Conservation (phyloP, 2,113 vertebrate species). For the Archocentrus centrarchus region DNA sequence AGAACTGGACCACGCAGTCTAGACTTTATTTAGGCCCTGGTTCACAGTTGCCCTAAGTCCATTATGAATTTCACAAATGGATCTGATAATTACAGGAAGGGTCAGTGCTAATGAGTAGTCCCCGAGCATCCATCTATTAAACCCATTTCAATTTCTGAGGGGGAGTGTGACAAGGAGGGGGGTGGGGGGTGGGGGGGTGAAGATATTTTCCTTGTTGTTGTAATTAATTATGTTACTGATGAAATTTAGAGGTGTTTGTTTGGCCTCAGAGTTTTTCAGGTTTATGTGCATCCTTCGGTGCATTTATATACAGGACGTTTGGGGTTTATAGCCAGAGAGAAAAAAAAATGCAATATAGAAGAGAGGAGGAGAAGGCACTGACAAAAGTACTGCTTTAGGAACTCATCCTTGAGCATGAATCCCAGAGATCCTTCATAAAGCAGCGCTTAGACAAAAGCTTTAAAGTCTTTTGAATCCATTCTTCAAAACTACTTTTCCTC, state of each 20-base stretch:
- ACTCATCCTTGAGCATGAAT: conserved; percentile 12
- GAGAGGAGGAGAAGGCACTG: not conserved
- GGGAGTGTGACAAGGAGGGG: conserved; percentile 11
- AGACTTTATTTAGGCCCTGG: conserved; percentile 71
- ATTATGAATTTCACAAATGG: conserved; percentile 85
- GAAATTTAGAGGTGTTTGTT: conserved; percentile 72
- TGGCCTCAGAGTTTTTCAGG: conserved; percentile 14
- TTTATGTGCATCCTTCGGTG: conserved; percentile 7
- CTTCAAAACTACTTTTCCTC: conserved; percentile 6
- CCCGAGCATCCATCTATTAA: conserved; percentile 78
- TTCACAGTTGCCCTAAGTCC: conserved; percentile 77
- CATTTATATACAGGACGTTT: not conserved
- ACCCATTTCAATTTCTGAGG: conserved; percentile 81
- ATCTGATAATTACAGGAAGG: conserved; percentile 82
- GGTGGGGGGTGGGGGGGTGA: conserved; percentile 49
- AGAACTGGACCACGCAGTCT: conserved; percentile 69
- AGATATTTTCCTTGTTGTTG: conserved; percentile 73
- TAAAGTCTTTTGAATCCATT: not conserved
- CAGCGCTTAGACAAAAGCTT: conserved; percentile 15
- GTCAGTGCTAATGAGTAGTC: conserved; percentile 79
- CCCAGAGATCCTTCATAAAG: not conserved
- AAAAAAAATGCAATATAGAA: not conserved
- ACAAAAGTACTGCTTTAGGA: not conserved
- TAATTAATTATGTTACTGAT: conserved; percentile 81
- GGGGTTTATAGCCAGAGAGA: not conserved